Conservation (phyloP, 2,888 invertebrate species). For the Hypsopygia costalis region DNA sequence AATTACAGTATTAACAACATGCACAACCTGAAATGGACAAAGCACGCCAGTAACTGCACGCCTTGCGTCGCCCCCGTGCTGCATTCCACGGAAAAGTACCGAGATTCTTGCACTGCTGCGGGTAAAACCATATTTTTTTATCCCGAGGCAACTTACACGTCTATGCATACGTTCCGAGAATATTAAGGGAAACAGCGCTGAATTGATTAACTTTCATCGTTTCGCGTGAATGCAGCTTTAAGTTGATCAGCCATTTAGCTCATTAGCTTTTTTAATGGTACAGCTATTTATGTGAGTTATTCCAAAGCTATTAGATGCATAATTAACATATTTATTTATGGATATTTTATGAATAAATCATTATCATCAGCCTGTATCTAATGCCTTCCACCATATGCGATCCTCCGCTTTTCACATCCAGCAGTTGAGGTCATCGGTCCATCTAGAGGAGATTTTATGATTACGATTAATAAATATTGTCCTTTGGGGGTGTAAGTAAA, state of each 20-base stretch:
- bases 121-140: slow-evolving; percentile 33
- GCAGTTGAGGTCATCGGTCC: too few species aligned
- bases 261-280: neutral
- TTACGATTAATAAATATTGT: too few species aligned
- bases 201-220: slow-evolving; percentile 36
- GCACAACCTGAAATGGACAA: slow-evolving; percentile 55
- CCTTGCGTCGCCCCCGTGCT: slow-evolving; percentile 30
- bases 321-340: too few species aligned
- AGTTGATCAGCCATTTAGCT: neutral
- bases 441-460: too few species aligned
- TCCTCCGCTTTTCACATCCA: too few species aligned
- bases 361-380: too few species aligned
- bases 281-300: neutral
- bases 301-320: too few species aligned
- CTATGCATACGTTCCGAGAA: slow-evolving; percentile 35
- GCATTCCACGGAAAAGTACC: slow-evolving; percentile 45
- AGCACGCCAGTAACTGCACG: slow-evolving; percentile 40
- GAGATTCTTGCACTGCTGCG: slow-evolving; percentile 28
- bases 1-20: slow-evolving; percentile 56
- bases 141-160: slow-evolving; percentile 24
- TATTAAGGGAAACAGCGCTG: slow-evolving; percentile 33
- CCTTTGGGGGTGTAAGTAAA: too few species aligned
- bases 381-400: too few species aligned
- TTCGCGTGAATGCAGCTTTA: slow-evolving; percentile 27
- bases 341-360: too few species aligned